Percentiles rank a stretch among this genome's conserved stretches.
Evolutionary conservation across 2,888 invertebrate genomes (phyloP).

Genomic region (Hemistola chrysoprasaria): DNA sequence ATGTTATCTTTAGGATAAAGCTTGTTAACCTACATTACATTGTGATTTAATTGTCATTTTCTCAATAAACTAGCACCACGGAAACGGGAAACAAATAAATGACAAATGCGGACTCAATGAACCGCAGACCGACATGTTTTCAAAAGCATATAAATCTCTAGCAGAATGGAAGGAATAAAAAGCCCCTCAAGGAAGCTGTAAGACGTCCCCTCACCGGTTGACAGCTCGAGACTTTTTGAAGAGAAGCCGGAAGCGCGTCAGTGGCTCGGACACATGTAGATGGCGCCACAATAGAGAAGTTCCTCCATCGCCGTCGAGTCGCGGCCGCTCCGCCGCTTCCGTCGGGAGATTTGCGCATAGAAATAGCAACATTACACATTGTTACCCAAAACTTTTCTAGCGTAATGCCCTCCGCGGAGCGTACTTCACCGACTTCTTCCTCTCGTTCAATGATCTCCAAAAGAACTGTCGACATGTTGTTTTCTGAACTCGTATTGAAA

Average conservation of each 20-base stretch:
- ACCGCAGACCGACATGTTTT: slow-evolving; percentile 35
- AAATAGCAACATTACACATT: slow-evolving; percentile 80
- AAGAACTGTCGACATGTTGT: slow-evolving; percentile 45
- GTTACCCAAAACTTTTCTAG: slow-evolving; percentile 75
- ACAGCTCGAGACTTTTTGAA: slow-evolving; percentile 76
- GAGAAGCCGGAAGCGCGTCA: slow-evolving; percentile 78
- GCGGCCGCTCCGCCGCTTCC: slow-evolving; percentile 59
- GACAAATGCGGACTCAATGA: slow-evolving; percentile 24
- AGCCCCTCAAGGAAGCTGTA: slow-evolving; percentile 73
- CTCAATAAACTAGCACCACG: neutral
- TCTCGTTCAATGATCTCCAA: slow-evolving; percentile 56
- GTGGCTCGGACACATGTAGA: slow-evolving; percentile 72
- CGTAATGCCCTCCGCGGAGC: slow-evolving; percentile 65
- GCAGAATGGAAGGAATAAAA: slow-evolving; percentile 61
- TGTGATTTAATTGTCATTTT: neutral
- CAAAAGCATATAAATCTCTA: slow-evolving; percentile 63
- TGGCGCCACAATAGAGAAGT: slow-evolving; percentile 75
- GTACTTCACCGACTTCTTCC: slow-evolving; percentile 67
- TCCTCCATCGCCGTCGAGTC: slow-evolving; percentile 51
- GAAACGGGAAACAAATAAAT: slow-evolving; percentile 17
- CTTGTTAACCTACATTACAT: slow-evolving; percentile 28
- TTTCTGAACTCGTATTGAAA: slow-evolving; percentile 17
- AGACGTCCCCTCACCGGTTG: slow-evolving; percentile 68
- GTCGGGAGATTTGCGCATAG: slow-evolving; percentile 71
- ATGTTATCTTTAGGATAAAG: slow-evolving; percentile 24